Percentiles rank a stretch among this genome's conserved stretches.
Evolutionary conservation across 37 sponge, comb jelly and placozoan genomes (phyloP).

Genomic region (Spongia lamella): DNA sequence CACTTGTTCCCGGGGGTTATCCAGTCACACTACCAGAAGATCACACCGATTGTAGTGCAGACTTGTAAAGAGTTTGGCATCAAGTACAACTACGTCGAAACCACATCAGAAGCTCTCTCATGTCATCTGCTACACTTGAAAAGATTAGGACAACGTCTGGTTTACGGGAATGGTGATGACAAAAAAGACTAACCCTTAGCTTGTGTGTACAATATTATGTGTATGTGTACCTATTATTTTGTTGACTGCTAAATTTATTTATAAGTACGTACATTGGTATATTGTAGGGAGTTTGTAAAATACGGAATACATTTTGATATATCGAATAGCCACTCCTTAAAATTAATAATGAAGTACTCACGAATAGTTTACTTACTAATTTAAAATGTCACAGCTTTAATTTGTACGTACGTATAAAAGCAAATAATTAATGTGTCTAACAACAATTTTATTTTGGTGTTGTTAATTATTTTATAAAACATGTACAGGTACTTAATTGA

Average conservation of each 20-base stretch:
- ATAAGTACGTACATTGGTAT: too few relatives aligned
- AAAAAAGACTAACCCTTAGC: background rate
- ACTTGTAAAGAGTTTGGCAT: conserved; percentile 88
- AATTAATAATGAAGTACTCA: too few relatives aligned
- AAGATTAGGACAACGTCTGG: conserved; percentile 57
- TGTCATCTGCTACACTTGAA: conserved; percentile 86
- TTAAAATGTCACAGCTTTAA: too few relatives aligned
- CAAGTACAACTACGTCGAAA: conserved; percentile 78
- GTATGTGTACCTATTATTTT: too few relatives aligned
- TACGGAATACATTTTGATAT: too few relatives aligned
- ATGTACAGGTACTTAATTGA: too few relatives aligned
- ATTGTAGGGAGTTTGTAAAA: too few relatives aligned
- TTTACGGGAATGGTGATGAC: background rate
- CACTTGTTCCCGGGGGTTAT: conserved; percentile 88
- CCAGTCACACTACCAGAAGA: conserved; percentile 83
- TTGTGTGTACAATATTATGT: background rate
- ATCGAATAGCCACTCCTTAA: too few relatives aligned
- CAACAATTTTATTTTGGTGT: too few relatives aligned
- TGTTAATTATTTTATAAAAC: too few relatives aligned
- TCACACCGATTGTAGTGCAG: conserved; percentile 83
- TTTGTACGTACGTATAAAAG: too few relatives aligned
- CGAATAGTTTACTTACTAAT: background rate
- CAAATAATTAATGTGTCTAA: background rate
- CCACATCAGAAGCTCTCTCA: conserved; percentile 75
- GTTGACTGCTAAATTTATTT: too few relatives aligned